Evolutionary conservation across 2,888 invertebrate species (phyloP), one percentile per base, ranked within the genome.

Genomic region (Alsophila aescularia): DNA sequence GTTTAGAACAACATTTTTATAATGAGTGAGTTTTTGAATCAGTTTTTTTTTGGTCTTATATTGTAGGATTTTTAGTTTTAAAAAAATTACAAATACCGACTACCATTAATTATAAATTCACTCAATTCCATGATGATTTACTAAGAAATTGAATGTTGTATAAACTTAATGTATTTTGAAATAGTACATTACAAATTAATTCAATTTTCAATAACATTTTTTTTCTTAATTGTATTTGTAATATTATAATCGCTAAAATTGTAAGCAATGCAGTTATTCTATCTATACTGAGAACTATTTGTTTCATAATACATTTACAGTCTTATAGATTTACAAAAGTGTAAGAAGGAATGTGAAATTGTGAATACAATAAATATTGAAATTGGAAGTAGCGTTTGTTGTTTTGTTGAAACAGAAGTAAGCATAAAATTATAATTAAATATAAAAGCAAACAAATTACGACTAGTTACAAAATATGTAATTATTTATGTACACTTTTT

Each of bases 401-500:
- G 31, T 37, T 18, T 44, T 35, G 37, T 32, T 43, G 48, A 24
- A 10, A 29, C 5, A 41, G 36, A 18, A 40, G 1, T 35, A 45
- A 12, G 15, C 32, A 41, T 16, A 52, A 18, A 48, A 37, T 29
- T 12, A 21, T 31, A 49, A 18, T 45, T 53, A 61, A 32, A 57
- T 32, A 37, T 18, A 42, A 35, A 12, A 47, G 7, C 34, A 21
- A 44, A 52, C 48, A 44, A 42, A 40, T 64, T 70, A 75, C 68
- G 77, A 83, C 84, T 84, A 84, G 81, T 68, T 79, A 77, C 72
- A 72, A 67, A 73, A 71, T 68, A 63, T 68, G 71, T 66, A 71
- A 71, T 72, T 73, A 65, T 76, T 70, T 83, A 83, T 84, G 73
- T 83, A 85, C 80, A 83, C 80, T 83, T 83, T 84, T 85, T 85